Base-by-base conservation (phyloP, 2,113 vertebrate species). In the Penelope pileata region DNA sequence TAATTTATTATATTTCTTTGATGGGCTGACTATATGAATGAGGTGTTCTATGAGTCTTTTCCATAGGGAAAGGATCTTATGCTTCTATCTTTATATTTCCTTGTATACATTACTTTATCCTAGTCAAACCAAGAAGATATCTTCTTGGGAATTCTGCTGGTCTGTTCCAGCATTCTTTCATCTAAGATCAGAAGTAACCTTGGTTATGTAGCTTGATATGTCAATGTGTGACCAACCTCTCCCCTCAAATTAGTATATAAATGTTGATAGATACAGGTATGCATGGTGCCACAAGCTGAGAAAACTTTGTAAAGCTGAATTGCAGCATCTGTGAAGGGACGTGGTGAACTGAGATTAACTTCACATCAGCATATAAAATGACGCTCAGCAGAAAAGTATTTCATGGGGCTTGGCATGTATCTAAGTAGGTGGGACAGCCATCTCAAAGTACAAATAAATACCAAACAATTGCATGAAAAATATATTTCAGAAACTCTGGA, bases 11-110 rank as follows among this genome's bases (percentile, higher is more conserved):
- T 51, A 79, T 93, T 84, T 62, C 50, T 59, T 69, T 87, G 66
- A 59, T 94, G 70, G 51, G 88, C 86, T 72, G 70, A 36, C 63
- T 70, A 2, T 67, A 63, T 60, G 83, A 86, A 17, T 85, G 91
- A 90, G 80, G 88, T 93, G 85, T 93, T 94, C 73, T 58, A 1
- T 83, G 83, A 83, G 51, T 36, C 72, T 79, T n/a, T 62, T 60
- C 76, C 75, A n/a, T 18, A 93, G 83, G 88, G 54, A 89, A 85
- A 79, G 62, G 58, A 43, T 79, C 40, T 84, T 72, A 29, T 62
- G 45, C 72, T 93, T 27, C 7, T 60, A 19, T 29, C 70, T 3
- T 78, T 86, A 36, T 38, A 23, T 40, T 92, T 86, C 30, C 63
- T 63, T 30, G 54, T 47, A 15, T 43, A 23, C 12, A 45, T 86